phyloP scores from a whole-genome alignment of 2,888 invertebrate genomes.

The Sesia apiformis region DNA sequence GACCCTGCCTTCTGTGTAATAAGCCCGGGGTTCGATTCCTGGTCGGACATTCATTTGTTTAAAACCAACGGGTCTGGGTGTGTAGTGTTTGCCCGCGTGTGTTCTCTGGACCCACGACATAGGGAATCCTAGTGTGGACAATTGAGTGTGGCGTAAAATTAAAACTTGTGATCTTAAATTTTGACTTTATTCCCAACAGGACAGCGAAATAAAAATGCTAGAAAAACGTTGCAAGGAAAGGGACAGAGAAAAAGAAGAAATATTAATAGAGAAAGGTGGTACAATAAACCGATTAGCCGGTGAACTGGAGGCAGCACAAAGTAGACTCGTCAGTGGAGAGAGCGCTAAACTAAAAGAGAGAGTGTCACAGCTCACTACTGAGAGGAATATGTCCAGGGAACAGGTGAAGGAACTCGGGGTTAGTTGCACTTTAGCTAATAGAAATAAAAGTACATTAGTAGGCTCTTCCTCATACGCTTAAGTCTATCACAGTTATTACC shows the following conservation, averaged over 20 bases:
- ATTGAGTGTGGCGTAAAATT: too few relatives aligned
- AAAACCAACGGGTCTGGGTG: too few relatives aligned
- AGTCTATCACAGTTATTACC: too few relatives aligned
- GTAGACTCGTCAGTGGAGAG: conserved; percentile 54
- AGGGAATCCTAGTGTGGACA: too few relatives aligned
- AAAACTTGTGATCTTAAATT: too few relatives aligned
- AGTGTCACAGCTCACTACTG: conserved; percentile 53
- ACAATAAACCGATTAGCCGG: conserved; percentile 77
- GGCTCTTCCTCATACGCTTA: too few relatives aligned
- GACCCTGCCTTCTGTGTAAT: too few relatives aligned
- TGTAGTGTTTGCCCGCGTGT: too few relatives aligned
- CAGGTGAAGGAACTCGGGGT: conserved; percentile 72
- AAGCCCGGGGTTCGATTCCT: too few relatives aligned
- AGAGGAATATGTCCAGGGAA: conserved; percentile 62
- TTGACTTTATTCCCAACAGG: conserved; percentile 21
- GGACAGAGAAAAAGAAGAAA: conserved; percentile 74
- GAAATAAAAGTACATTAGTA: too few relatives aligned
- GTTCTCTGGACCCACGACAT: too few relatives aligned
- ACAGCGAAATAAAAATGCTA: conserved; percentile 69
- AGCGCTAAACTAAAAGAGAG: conserved; percentile 50
- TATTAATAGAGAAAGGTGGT: conserved; percentile 76
- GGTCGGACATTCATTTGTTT: too few relatives aligned
- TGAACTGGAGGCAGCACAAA: conserved; percentile 76
- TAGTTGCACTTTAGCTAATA: conserved; percentile 11
- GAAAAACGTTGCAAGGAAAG: conserved; percentile 71